Evolutionary conservation across 1,140 invertebrate species (phyloP), one percentile per base, ranked within the genome.

Genomic region (Drosophila tsacasi): DNA sequence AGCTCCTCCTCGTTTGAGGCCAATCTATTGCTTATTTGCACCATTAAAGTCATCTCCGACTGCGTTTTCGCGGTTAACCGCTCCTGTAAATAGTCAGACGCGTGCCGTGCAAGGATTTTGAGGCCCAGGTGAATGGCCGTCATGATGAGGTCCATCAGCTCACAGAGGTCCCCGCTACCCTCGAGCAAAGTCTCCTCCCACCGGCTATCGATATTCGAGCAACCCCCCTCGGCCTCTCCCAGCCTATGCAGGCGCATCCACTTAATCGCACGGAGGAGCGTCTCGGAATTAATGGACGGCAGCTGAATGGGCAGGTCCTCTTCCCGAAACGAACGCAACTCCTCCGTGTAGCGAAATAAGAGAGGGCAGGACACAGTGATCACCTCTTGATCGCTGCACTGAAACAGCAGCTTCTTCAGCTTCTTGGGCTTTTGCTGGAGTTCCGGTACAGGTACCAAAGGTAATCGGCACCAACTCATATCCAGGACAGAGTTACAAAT

Each of bases 211-310:
- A 15, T 2, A 17, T 9, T 5, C 5, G 9, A 5, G 9, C 15
- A 57, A 5, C 13, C 35, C 1, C 35, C 54, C 2, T 15, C 15
- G 0, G 21, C 3, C 3, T 57, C 54, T 1, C 71, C 58, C 7
- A 59, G 9, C 3, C 40, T 37, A 32, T 81, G 74, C 9, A 49
- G 68, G 0, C 77, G 37, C 82, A 85, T 85, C 82, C 82, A 85
- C 0, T 39, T 13, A 3, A 85, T n/a, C 7, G 81, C 13, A 0
- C 67, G 61, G 0, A 52, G 25, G 52, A 85, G 13, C 1, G 74
- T 81, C 15, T 3, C 17, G 3, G 82, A 81, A 6, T 46, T 40
- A 1, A 84, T 78, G 23, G 39, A 13, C 0, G 47, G 15, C 58
- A 85, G n/a, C 3, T 40, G 15, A 2, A 84, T 83, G 15, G 68